Conservation (phyloP, 1,140 invertebrate genomes). For the Drosophila nannoptera region DNA sequence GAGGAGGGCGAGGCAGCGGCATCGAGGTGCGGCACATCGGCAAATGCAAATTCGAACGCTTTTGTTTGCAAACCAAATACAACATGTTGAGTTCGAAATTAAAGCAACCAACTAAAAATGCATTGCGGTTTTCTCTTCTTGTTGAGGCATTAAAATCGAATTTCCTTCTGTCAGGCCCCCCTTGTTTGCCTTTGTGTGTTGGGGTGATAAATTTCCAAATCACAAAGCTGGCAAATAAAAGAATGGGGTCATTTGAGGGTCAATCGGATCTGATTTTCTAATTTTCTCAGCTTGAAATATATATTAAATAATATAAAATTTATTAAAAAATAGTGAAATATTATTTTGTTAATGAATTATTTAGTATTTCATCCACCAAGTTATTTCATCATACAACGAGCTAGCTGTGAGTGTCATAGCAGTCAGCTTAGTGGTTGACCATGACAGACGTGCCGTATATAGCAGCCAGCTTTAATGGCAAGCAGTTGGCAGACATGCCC, state of each 20-base stretch:
- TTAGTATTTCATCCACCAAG: no score
- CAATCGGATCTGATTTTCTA: no score
- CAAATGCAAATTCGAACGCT: constrained; percentile 14
- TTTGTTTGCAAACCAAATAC: constrained; percentile 26
- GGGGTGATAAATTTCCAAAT: constrained; percentile 3
- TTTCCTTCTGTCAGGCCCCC: constrained; percentile 19
- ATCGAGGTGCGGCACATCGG: not conserved
- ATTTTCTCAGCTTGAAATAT: no score
- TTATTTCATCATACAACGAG: no score
- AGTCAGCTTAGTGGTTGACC: no score
- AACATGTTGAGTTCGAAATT: constrained; percentile 41
- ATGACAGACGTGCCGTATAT: no score
- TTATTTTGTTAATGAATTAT: constrained; percentile 7
- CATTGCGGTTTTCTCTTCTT: constrained; percentile 44
- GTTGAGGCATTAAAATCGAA: constrained; percentile 55
- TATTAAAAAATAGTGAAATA: no score
- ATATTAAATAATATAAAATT: no score
- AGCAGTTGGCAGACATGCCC: no score
- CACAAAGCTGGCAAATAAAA: constrained; percentile 29
- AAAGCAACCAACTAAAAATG: constrained; percentile 27
- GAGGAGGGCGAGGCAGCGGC: not conserved
- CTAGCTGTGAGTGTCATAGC: not conserved
- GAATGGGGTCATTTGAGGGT: no score
- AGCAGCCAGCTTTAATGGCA: no score
- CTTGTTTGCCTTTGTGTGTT: not conserved